Base-by-base conservation (phyloP, 1,140 invertebrate genomes). In the Micrasema minimum region DNA sequence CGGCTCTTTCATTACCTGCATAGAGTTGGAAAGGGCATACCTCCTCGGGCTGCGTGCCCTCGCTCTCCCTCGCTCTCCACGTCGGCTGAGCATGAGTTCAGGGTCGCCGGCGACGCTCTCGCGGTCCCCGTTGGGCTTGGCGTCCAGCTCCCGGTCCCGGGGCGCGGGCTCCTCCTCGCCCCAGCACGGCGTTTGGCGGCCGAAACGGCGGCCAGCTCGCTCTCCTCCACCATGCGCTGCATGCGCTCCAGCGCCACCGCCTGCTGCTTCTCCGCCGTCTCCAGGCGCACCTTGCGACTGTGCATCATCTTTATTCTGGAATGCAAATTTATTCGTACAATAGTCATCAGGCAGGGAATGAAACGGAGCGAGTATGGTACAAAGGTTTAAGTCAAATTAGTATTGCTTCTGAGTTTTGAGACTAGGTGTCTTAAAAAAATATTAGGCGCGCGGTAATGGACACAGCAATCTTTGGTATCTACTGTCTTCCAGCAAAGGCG, bases 1-100 rank as follows among this genome's bases (percentile, higher is more conserved):
- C n/a, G n/a, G n/a, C n/a, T n/a, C n/a, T n/a, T n/a, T n/a, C n/a
- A n/a, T n/a, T n/a, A n/a, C n/a, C n/a, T n/a, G n/a, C n/a, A n/a
- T n/a, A n/a, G n/a, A n/a, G n/a, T n/a, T 7, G 26, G 26, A 7
- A 2, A 31, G 18, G 16, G 16, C 46, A n/a, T 48, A 90, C 90
- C 86, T 94, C 92, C 79, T 94, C 92, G 0, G 92, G 91, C 77
- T 92, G 92, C 11, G 92, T 94, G 0, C 91, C 91, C 77, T 94
- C 93, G 77, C 92, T 95, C 76, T 96, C 91, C 91, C 77, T 94
- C 93, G 77, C 92, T 95, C 76, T 96, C 94, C 75, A 94, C 90
- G 71, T 94, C 93, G 26, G 75, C 93, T 94, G 77, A 83, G 64
- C 9, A 79, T 78, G 1, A 78, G 78, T 55, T 83, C 83, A 38